Evolutionary conservation across 2,888 invertebrate species (phyloP).

Genomic region (Pseudeuparius sepicola): DNA sequence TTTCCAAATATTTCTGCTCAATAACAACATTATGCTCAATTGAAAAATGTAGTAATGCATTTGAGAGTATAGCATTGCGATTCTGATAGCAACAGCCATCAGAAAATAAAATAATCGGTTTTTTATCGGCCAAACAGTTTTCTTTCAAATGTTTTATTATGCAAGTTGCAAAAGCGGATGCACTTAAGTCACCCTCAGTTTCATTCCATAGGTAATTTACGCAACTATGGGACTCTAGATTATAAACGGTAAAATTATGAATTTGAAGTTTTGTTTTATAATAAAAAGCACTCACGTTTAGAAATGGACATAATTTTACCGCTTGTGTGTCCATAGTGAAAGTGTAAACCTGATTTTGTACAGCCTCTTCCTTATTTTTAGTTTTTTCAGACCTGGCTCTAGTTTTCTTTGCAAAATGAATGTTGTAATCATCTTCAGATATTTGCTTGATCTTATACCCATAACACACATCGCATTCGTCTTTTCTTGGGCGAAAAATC

Average conservation of each 20-base stretch:
- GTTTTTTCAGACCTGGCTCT: conserved; percentile 13
- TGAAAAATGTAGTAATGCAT: conserved; percentile 6
- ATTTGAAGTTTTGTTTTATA: conserved; percentile 21
- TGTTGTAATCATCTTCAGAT: conserved; percentile 11
- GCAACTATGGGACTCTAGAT: conserved; percentile 11
- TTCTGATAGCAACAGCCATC: conserved; percentile 5
- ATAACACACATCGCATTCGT: conserved; percentile 3
- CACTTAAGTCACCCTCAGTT: conserved; percentile 10
- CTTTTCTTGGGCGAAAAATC: conserved; percentile 2
- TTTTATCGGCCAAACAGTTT: conserved; percentile 1
- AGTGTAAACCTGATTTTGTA: conserved; percentile 9
- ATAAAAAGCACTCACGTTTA: conserved; percentile 19
- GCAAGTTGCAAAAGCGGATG: conserved; percentile 1
- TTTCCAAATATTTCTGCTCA: conserved; percentile 7
- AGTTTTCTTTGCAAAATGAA: conserved; percentile 10
- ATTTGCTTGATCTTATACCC: conserved; percentile 9
- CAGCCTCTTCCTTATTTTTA: conserved; percentile 11
- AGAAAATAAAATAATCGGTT: conserved; percentile 3
- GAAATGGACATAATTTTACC: conserved; percentile 19
- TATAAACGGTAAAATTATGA: conserved; percentile 20
- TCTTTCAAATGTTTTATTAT: conserved; percentile 1
- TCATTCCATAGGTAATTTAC: conserved; percentile 11
- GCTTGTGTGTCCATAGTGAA: conserved; percentile 22
- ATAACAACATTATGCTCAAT: conserved; percentile 2
- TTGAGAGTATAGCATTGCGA: conserved; percentile 6